Evolutionary conservation across 2,113 vertebrate species (phyloP).

Genomic region (Engraulis encrasicolus): DNA sequence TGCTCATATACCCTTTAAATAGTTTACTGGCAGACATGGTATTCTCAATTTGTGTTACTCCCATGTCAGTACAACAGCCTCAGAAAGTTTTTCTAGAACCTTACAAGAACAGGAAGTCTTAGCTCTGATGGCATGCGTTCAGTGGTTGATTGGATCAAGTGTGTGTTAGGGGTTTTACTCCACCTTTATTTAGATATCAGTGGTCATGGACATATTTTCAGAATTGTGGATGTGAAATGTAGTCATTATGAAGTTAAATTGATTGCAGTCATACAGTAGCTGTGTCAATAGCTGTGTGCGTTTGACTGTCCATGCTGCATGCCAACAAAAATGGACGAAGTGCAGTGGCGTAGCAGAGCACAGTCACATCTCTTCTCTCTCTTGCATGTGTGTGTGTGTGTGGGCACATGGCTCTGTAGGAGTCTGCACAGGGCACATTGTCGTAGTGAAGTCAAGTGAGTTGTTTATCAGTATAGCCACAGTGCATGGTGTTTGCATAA

Average conservation of each 20-base stretch:
- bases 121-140: too few species aligned
- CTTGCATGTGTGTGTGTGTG: too few species aligned
- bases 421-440: background rate
- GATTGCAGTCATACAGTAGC: too few species aligned
- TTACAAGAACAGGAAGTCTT: too few species aligned
- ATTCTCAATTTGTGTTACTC: background rate
- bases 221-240: too few species aligned
- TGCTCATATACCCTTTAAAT: conserved; percentile 16
- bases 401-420: background rate
- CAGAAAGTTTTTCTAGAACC: background rate
- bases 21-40: background rate
- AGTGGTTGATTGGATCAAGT: too few species aligned
- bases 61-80: background rate
- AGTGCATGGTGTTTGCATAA: background rate
- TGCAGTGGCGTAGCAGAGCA: background rate
- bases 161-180: too few species aligned
- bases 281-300: background rate
- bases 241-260: too few species aligned
- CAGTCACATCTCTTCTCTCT: background rate
- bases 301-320: background rate
- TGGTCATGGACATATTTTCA: too few species aligned
- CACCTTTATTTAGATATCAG: too few species aligned
- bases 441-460: too few species aligned
- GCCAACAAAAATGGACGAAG: background rate
- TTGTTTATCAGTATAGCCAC: background rate